Evolutionary conservation across 1,140 invertebrate genomes (phyloP), one percentile per base, ranked within the genome.

Genomic region (Listronotus bonariensis): DNA sequence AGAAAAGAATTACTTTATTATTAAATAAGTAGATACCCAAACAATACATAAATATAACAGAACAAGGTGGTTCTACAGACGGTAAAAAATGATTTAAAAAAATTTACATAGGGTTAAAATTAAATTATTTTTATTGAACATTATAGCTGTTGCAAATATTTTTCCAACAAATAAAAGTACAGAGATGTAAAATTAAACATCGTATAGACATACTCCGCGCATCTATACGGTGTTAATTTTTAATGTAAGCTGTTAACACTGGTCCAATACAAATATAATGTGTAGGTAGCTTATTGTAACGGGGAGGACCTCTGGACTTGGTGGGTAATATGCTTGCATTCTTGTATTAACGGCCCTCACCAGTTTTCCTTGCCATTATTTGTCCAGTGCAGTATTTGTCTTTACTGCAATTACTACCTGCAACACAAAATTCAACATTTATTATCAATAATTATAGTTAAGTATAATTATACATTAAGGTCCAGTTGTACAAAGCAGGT

Each of bases 351-450:
- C 36, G 46, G 66, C 45, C 66, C 68, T 64, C 68, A 43, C 67
- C 59, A 20, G 52, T 41, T 45, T 70, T 54, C 26, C 82, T 80
- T 79, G 82, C 80, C 82, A 81, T 91, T 92, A 93, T 91, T 94
- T 95, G 82, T 95, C 92, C 74, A 92, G 86, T 82, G 91, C 91
- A 80, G 91, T 93, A 84, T 95, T 95, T 83, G 89, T 91, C 86
- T 95, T 95, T 77, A 92, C 90, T 80, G 93, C 92, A 84, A 95
- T 94, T 71, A 95, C 92, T 82, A 92, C 77, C 77, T 78, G 62
- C 45, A 77, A 77, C 51, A 57, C 11, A 34, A 55, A 54, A 56
- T 15, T 14, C 12, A 34, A 34, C 32, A 34, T 34, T 34, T 34
- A n/a, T n/a, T n/a, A n/a, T n/a, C n/a, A n/a, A n/a, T n/a, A n/a